Evolutionary conservation across 2,113 vertebrate genomes (phyloP), one percentile per base, ranked within the genome.

Genomic region (Hypocryptadius cinnamomeus): DNA sequence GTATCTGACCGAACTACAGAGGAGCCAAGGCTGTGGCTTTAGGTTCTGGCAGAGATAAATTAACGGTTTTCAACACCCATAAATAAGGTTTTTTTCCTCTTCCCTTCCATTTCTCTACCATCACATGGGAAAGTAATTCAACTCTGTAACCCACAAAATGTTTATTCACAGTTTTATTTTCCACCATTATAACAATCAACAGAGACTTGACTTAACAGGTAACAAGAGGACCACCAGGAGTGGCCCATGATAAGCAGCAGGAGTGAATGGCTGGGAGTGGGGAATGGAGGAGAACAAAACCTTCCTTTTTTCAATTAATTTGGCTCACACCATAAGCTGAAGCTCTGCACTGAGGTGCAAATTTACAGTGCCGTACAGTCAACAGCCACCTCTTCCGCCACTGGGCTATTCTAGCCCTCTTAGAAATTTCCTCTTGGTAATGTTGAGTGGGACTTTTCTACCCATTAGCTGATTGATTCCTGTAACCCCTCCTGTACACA

Each of bases 281-380:
- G 25, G 17, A 80, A 71, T 8, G 13, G 15, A 18, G 35, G 27
- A 88, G 27, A 80, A 44, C 7, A 76, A 90, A 70, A 33, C 18
- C 12, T 69, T 72, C 28, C 3, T 3, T 44, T 82, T 33, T 68
- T 80, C n/a, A n/a, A n/a, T n/a, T n/a, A n/a, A n/a, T n/a, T 72
- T 70, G 33, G 7, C 30, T 90, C 11, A 59, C 23, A 16, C 14
- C 6, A 0, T 59, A 50, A 71, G 15, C 40, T 76, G 69, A 54
- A 89, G 25, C 27, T 40, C 30, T 24, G 13, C 7, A 3, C 35
- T 53, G 21, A 76, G 39, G 35, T 59, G 45, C 3, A 72, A 51
- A 79, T 8, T 57, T 12, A 51, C 0, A 0, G 23, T 35, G 12
- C 45, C 1, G 2, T 48, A 59, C 21, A 78, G 24, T 44, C 44